Evolutionary conservation across 1,140 invertebrate genomes (phyloP).

Genomic region (Chrysoperla carnea): DNA sequence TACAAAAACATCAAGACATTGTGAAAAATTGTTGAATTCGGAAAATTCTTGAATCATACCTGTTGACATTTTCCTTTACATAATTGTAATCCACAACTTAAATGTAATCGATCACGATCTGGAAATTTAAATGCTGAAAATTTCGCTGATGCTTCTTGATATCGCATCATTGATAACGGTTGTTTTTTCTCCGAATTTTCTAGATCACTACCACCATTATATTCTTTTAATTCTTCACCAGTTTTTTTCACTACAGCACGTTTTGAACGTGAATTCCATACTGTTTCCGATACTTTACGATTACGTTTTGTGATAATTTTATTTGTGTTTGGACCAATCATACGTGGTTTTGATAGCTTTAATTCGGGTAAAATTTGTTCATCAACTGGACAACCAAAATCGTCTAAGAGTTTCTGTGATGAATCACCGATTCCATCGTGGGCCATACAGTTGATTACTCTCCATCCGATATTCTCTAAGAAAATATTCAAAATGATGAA

Average conservation of each 20-base stretch:
- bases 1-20: too few relatives aligned
- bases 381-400: conserved; percentile 51
- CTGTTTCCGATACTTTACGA: conserved; percentile 8
- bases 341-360: conserved; percentile 21
- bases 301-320: conserved; percentile 13
- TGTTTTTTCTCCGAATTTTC: conserved; percentile 21
- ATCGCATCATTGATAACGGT: conserved; percentile 26
- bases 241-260: neutral
- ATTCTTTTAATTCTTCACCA: neutral
- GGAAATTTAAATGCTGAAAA: conserved; percentile 69
- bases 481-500: too few relatives aligned
- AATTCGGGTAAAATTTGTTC: conserved; percentile 39
- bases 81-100: conserved; percentile 42
- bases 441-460: conserved; percentile 50
- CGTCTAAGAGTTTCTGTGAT: conserved; percentile 47
- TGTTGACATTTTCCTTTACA: conserved; percentile 45
- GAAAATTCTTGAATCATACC: conserved; percentile 19
- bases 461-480: conserved; percentile 45
- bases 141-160: conserved; percentile 36
- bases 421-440: conserved; percentile 53
- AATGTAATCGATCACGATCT: conserved; percentile 49
- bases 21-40: too few relatives aligned
- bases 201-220: conserved; percentile 13
- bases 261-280: neutral
- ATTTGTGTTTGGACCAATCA: conserved; percentile 14